Conservation (phyloP, 35 echinoderm and acorn worm species). For the Apostichopus japonicus region DNA sequence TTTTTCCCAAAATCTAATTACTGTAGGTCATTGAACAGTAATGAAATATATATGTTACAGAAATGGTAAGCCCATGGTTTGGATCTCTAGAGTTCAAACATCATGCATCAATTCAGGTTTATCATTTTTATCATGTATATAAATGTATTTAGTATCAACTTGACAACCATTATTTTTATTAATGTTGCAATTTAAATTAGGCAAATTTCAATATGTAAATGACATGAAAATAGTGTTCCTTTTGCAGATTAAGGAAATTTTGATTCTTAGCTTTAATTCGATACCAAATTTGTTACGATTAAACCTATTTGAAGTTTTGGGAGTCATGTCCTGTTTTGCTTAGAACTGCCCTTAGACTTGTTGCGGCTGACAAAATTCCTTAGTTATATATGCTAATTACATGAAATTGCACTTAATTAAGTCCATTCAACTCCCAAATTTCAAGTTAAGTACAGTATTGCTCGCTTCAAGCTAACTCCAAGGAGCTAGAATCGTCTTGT, state of each 20-base stretch:
- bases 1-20: neutral
- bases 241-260: neutral
- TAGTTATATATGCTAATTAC: no score
- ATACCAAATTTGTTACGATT: no score
- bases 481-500: no score
- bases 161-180: neutral
- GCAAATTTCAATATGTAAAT: constrained; percentile 45
- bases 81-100: neutral
- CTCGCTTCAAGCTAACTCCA: no score
- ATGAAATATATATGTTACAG: neutral
- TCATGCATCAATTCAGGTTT: neutral
- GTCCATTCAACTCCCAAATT: no score
- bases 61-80: neutral
- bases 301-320: no score
- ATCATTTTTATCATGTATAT: neutral
- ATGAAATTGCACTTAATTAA: no score
- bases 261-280: no score
- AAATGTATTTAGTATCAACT: neutral
- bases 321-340: no score
- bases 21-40: neutral
- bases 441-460: no score
- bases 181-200: constrained; percentile 5
- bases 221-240: neutral
- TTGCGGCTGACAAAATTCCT: neutral
- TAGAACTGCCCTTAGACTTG: no score